Percentiles rank a stretch among this genome's conserved stretches.
Conservation (phyloP, 1,140 invertebrate species). For the Drosophila nikananu region DNA sequence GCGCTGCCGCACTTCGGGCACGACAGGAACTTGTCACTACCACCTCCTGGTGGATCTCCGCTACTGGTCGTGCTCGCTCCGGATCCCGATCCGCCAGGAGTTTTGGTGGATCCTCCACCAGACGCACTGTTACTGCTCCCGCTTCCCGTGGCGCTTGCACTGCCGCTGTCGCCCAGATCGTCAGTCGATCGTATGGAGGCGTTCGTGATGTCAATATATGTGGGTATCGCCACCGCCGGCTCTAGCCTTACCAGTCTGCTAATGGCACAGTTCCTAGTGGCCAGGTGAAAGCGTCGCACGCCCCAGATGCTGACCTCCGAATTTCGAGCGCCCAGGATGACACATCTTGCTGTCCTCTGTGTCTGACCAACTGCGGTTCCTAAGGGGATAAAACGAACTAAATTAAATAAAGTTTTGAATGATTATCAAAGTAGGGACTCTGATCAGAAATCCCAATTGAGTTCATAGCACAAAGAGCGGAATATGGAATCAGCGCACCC, state of each 20-base stretch:
- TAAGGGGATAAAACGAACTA: not conserved
- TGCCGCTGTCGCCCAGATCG: slow-evolving; percentile 21
- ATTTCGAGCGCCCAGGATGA: slow-evolving; percentile 42
- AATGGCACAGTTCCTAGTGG: slow-evolving; percentile 41
- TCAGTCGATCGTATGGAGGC: slow-evolving; percentile 38
- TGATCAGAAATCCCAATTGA: not conserved
- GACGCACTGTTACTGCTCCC: slow-evolving; percentile 10
- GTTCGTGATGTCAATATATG: slow-evolving; percentile 75
- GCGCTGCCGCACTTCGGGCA: slow-evolving; percentile 98
- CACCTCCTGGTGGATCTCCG: slow-evolving; percentile 66
- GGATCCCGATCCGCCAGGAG: slow-evolving; percentile 24
- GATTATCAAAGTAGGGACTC: not conserved
- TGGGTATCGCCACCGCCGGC: slow-evolving; percentile 56
- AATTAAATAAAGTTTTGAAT: not conserved
- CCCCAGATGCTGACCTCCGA: not conserved
- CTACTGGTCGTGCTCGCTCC: slow-evolving; percentile 55
- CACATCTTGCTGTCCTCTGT: slow-evolving; percentile 56
- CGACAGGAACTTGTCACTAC: slow-evolving; percentile 87
- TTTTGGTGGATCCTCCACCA: slow-evolving; percentile 21
- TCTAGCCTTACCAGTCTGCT: slow-evolving; percentile 46
- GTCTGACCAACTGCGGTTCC: slow-evolving; percentile 52
- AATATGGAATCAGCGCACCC: slow-evolving; percentile 16
- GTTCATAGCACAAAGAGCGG: not conserved
- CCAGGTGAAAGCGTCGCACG: slow-evolving; percentile 52
- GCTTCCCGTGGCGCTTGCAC: slow-evolving; percentile 15